These are phyloP conservation scores for Halcyon malimbica DNA, from an alignment of 2,113 vertebrate species.

Conservation along the genomic window DNA sequence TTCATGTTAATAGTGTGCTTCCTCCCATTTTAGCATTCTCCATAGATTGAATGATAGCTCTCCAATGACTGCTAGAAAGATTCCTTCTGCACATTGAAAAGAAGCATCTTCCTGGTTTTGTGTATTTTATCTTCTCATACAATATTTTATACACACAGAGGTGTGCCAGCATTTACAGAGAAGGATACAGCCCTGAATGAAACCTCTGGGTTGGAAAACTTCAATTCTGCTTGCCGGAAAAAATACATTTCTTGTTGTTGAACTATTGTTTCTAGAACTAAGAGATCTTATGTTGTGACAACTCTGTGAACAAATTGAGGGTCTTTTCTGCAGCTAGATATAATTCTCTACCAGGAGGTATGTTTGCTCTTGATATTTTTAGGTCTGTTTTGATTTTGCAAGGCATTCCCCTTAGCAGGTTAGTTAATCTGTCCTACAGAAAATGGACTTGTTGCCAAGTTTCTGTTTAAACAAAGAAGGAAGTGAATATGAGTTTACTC, in stretches of 20 bases:
- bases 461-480: conserved; percentile 66
- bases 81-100: background rate
- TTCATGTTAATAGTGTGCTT: background rate
- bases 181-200: background rate
- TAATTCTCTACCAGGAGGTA: background rate
- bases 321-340: background rate
- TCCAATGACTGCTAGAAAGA: background rate
- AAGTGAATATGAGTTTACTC: conserved; percentile 61
- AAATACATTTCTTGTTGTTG: background rate
- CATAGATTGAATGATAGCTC: background rate
- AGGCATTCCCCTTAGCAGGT: background rate
- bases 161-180: background rate
- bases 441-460: conserved; percentile 40
- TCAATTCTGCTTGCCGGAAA: background rate
- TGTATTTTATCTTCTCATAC: background rate
- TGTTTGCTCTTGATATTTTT: conserved; percentile 6
- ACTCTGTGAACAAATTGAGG: background rate
- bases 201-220: background rate
- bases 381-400: conserved; percentile 32
- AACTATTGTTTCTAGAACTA: background rate
- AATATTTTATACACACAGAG: background rate
- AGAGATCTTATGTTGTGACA: background rate
- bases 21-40: background rate
- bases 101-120: background rate
- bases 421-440: conserved; percentile 61